Conservation (phyloP, 2,888 invertebrate species). For the Harpalus rubripes region DNA sequence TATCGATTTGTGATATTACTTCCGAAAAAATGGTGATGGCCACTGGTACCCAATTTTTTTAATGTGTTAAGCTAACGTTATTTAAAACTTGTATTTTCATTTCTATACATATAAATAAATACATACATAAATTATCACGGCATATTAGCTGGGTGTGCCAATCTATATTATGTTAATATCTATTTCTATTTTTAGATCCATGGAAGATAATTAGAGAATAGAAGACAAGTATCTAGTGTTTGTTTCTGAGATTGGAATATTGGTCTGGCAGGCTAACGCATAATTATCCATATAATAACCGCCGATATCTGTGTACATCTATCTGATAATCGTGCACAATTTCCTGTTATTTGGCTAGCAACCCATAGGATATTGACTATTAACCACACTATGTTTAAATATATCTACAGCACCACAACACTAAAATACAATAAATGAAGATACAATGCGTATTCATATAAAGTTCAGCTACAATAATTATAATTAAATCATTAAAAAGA, state of each 20-base stretch:
- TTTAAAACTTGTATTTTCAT: too few species aligned
- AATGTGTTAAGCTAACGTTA: too few species aligned
- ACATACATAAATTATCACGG: too few species aligned
- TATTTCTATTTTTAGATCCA: too few species aligned
- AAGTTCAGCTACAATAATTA: neutral
- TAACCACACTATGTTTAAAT: neutral
- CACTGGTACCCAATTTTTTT: too few species aligned
- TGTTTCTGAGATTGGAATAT: constrained; percentile 6
- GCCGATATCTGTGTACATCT: neutral
- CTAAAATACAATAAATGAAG: neutral
- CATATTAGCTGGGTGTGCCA: too few species aligned
- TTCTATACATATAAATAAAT: too few species aligned
- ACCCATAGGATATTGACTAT: constrained; percentile 5
- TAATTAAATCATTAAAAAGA: neutral
- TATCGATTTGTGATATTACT: too few species aligned
- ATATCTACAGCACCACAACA: constrained; percentile 1
- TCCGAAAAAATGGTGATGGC: too few species aligned
- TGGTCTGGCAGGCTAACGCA: neutral
- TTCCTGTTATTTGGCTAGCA: neutral
- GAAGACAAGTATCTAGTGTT: neutral
- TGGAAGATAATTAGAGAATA: neutral
- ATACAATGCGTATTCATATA: neutral
- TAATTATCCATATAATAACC: neutral
- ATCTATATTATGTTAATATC: too few species aligned
- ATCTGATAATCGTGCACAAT: neutral